phyloP scores from a whole-genome alignment of 2,888 invertebrate genomes.

The Frankliniella fusca region DNA sequence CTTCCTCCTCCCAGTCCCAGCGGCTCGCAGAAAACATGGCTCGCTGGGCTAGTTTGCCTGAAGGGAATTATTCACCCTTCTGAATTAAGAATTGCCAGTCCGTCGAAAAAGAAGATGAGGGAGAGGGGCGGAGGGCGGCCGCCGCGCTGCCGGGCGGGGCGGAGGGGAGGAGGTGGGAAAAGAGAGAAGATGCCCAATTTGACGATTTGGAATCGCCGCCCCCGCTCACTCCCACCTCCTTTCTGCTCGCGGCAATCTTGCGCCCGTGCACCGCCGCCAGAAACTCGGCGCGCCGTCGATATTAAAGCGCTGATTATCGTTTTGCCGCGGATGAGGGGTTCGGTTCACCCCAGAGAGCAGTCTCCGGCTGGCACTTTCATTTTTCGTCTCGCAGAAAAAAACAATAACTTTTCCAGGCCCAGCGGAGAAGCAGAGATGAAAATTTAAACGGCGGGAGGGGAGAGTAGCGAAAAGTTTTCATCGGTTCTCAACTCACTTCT shows the following conservation, averaged over 20 bases:
- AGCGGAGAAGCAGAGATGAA: not conserved
- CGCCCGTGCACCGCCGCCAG: not conserved
- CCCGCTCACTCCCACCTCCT: not conserved
- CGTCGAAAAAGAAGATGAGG: slow-evolving; percentile 14
- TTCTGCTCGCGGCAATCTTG: not conserved
- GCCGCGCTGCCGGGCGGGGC: no score
- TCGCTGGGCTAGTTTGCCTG: slow-evolving; percentile 23
- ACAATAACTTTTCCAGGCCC: no score
- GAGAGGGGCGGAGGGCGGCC: not conserved
- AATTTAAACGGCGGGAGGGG: not conserved
- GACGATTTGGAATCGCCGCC: not conserved
- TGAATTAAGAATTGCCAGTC: slow-evolving; percentile 26
- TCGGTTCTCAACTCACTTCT: not conserved
- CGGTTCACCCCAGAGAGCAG: no score
- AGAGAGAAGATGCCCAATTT: slow-evolving; percentile 8
- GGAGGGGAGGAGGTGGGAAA: no score
- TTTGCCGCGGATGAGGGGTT: no score
- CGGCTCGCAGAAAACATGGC: slow-evolving; percentile 23
- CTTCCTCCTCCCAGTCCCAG: not conserved
- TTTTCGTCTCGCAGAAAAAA: no score
- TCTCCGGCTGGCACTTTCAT: no score
- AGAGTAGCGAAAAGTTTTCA: not conserved
- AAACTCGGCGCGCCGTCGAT: no score
- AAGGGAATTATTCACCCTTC: slow-evolving; percentile 24
- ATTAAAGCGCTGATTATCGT: no score